phyloP scores from a whole-genome alignment of 2,888 invertebrate genomes.

The Tipula unca region DNA sequence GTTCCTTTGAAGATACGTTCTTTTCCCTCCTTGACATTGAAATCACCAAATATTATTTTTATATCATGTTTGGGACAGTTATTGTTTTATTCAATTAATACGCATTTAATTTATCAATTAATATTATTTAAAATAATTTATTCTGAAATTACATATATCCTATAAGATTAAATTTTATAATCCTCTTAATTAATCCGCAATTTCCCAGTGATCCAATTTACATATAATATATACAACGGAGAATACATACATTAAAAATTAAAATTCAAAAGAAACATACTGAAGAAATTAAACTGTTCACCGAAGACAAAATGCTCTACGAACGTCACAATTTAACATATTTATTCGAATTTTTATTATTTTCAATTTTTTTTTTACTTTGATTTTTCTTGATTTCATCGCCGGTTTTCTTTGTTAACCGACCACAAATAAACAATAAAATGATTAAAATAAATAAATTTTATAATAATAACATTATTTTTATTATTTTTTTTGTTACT shows the following conservation, averaged over 20 bases:
- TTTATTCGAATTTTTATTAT: not conserved
- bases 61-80: too few species aligned
- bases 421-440: not conserved
- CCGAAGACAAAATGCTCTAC: not conserved
- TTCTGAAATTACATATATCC: too few species aligned
- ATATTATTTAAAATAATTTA: too few species aligned
- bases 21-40: too few species aligned
- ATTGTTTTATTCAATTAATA: too few species aligned
- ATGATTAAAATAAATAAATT: not conserved
- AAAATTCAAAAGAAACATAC: not conserved
- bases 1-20: too few species aligned
- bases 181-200: not conserved
- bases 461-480: not conserved
- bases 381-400: not conserved
- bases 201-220: not conserved
- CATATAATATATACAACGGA: not conserved
- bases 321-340: not conserved
- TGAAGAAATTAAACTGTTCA: not conserved
- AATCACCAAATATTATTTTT: too few species aligned
- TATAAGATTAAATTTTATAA: too few species aligned
- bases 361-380: not conserved
- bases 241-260: not conserved
- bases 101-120: too few species aligned
- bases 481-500: not conserved
- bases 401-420: not conserved